Conservation (phyloP, 2,113 vertebrate genomes). For the Halichoerus grypus region DNA sequence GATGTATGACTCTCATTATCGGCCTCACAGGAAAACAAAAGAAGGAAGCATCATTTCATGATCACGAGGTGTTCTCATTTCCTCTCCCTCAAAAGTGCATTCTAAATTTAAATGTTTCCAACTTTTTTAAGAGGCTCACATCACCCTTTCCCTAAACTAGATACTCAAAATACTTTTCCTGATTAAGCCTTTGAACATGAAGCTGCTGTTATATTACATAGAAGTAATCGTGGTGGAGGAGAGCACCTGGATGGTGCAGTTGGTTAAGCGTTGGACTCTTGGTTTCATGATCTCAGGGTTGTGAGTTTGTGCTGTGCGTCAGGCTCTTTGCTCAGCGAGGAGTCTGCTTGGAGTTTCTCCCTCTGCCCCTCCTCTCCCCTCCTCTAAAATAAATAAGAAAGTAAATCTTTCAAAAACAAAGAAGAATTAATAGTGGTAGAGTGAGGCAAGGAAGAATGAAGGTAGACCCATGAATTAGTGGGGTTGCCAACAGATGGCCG, state of each 20-base stretch:
- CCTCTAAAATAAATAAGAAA: neutral
- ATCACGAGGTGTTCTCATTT: neutral
- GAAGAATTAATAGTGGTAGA: neutral
- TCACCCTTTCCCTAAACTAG: neutral
- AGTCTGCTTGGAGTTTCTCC: neutral
- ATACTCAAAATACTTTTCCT: neutral
- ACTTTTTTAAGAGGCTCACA: neutral
- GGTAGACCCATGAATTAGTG: neutral
- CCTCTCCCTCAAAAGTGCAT: neutral
- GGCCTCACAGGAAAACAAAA: neutral
- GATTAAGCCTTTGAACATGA: neutral
- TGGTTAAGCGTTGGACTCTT: neutral
- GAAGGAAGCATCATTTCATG: neutral
- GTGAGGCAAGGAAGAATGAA: neutral
- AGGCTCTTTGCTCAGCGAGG: neutral
- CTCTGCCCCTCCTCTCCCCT: neutral
- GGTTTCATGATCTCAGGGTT: neutral
- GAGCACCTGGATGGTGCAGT: neutral
- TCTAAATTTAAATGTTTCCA: neutral
- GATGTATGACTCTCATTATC: neutral
- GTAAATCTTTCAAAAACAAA: neutral
- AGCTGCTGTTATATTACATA: neutral
- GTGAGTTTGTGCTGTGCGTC: neutral
- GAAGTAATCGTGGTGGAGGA: neutral
- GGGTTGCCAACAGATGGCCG: too few species aligned